These are phyloP conservation scores for Eublepharis macularius DNA, from an alignment of 2,113 vertebrate species.

Conservation along the genomic window DNA sequence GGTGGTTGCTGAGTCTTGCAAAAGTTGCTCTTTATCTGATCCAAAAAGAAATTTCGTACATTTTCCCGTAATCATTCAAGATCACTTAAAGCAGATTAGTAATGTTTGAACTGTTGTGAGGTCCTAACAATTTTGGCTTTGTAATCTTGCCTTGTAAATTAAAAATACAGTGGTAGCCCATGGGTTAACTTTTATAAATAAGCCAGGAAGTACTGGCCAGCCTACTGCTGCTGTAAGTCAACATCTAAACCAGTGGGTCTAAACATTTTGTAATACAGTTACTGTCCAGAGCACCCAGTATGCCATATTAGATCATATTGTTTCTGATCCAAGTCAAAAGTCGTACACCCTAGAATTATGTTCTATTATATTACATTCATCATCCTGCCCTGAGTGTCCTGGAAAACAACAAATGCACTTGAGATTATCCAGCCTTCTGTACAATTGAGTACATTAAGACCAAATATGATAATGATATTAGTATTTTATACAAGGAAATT, in stretches of 20 bases:
- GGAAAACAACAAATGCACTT: constrained; percentile 37
- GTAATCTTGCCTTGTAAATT: too few relatives aligned
- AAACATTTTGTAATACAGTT: background rate
- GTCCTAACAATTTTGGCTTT: too few relatives aligned
- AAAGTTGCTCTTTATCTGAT: too few relatives aligned
- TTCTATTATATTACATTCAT: constrained; percentile 26
- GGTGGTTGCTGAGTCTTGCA: too few relatives aligned
- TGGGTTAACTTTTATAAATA: too few relatives aligned
- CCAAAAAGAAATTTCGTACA: too few relatives aligned
- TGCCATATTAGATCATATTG: background rate
- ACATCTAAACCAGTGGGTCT: background rate
- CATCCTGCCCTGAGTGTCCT: constrained; percentile 36
- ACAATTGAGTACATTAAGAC: constrained; percentile 41
- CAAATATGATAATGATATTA: background rate
- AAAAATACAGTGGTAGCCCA: too few relatives aligned
- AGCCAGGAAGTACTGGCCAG: too few relatives aligned
- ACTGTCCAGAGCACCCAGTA: background rate
- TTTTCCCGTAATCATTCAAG: too few relatives aligned
- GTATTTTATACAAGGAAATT: constrained; percentile 18
- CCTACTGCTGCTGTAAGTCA: too few relatives aligned
- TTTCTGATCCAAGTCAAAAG: constrained; percentile 33
- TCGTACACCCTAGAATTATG: constrained; percentile 33
- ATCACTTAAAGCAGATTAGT: too few relatives aligned
- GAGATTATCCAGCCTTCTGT: constrained; percentile 39
- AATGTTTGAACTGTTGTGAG: too few relatives aligned